These are phyloP conservation scores for Toxonevra muliebris DNA, from an alignment of 2,888 invertebrate species.

Conservation along the genomic window DNA sequence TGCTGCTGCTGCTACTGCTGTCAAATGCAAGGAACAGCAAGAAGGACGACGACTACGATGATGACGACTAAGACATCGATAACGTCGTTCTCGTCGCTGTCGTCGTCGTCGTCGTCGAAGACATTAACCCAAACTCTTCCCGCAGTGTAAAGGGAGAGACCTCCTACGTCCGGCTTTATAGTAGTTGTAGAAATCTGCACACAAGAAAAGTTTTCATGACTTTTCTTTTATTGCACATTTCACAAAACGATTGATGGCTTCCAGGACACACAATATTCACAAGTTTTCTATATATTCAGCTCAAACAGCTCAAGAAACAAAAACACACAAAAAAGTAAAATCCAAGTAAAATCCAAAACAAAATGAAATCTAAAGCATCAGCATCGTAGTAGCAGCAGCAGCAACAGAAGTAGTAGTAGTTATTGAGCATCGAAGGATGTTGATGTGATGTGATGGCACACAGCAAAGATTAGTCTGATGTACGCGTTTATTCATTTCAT, in stretches of 20 bases:
- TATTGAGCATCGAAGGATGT: constrained; percentile 23
- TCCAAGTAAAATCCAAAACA: constrained; percentile 1
- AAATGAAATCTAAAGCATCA: constrained; percentile 10
- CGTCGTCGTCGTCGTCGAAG: constrained; percentile 22
- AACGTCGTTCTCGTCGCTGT: constrained; percentile 6
- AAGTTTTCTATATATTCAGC: constrained; percentile 50
- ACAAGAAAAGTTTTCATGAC: constrained; percentile 59
- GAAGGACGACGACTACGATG: constrained; percentile 40
- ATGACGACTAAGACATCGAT: constrained; percentile 38
- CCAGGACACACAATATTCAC: constrained; percentile 59
- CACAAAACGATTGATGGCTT: constrained; percentile 63
- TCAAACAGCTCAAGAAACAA: constrained; percentile 33
- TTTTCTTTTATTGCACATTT: constrained; percentile 62
- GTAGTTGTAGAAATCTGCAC: constrained; percentile 48
- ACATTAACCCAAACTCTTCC: constrained; percentile 27
- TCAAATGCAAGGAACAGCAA: constrained; percentile 49
- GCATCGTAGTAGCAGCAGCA: neutral
- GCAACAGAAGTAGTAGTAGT: constrained; percentile 29
- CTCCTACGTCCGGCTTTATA: neutral
- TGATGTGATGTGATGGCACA: constrained; percentile 33
- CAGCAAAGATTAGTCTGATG: constrained; percentile 59
- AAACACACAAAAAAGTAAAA: constrained; percentile 20
- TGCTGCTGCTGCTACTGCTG: constrained; percentile 43
- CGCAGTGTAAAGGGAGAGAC: neutral
- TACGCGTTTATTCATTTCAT: constrained; percentile 50